These are phyloP conservation scores for Charaxes varanes DNA, from an alignment of 1,140 invertebrate species.

Conservation along the genomic window DNA sequence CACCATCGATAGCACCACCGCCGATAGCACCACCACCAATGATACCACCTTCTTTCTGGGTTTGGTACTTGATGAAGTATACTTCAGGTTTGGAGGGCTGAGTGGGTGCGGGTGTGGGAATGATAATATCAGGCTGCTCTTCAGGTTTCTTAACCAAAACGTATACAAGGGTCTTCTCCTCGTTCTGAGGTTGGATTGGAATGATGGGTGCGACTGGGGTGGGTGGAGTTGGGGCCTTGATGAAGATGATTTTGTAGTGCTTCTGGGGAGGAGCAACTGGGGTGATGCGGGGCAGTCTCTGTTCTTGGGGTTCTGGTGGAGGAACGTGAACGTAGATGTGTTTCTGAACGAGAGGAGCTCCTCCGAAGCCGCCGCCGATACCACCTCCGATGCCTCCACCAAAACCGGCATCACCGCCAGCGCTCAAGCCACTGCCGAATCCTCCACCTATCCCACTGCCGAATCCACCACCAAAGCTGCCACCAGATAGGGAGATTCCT, in stretches of 20 bases:
- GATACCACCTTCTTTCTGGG: constrained; percentile 77
- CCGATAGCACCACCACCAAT: constrained; percentile 43
- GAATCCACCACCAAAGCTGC: constrained; percentile 38
- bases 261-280: constrained; percentile 81
- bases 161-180: constrained; percentile 93
- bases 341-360: constrained; percentile 67
- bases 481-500: constrained; percentile 31
- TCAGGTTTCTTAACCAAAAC: constrained; percentile 90
- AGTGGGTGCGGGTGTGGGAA: constrained; percentile 84
- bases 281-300: constrained; percentile 74
- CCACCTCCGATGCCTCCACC: constrained; percentile 50
- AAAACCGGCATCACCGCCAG: not conserved
- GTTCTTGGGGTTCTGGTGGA: constrained; percentile 77
- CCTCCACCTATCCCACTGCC: constrained; percentile 32
- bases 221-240: constrained; percentile 87
- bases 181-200: constrained; percentile 84
- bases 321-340: constrained; percentile 75
- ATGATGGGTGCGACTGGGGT: constrained; percentile 84
- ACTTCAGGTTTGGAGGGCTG: constrained; percentile 90
- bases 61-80: constrained; percentile 92
- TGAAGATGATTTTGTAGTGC: constrained; percentile 93
- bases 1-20: constrained; percentile 34
- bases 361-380: constrained; percentile 51
- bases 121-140: constrained; percentile 83
- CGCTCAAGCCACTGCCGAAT: constrained; percentile 25